Evolutionary conservation across 1,140 invertebrate genomes (phyloP).

Genomic region (Listronotus oregonensis): DNA sequence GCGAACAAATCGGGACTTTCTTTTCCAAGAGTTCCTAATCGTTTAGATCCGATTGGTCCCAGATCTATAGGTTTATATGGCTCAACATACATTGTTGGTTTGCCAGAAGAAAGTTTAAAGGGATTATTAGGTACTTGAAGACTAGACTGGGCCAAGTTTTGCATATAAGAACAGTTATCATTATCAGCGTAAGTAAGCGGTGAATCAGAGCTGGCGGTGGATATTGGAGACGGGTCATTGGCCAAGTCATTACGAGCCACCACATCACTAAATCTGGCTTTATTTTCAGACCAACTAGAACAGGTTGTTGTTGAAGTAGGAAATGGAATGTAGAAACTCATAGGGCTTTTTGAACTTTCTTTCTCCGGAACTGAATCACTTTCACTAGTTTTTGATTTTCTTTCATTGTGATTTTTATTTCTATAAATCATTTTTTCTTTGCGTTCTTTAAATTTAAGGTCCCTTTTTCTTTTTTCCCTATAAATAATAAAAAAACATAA

Average conservation of each 20-base stretch:
- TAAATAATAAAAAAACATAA: not conserved
- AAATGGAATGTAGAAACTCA: constrained; percentile 24
- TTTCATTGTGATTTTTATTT: constrained; percentile 29
- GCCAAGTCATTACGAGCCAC: constrained; percentile 56
- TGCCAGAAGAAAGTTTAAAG: constrained; percentile 28
- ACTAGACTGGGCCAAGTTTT: constrained; percentile 9
- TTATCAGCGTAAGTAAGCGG: constrained; percentile 7
- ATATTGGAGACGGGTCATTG: constrained; percentile 13
- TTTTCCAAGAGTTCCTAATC: constrained; percentile 34
- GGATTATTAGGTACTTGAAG: constrained; percentile 16
- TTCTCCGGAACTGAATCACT: constrained; percentile 4
- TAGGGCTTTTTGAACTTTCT: constrained; percentile 23
- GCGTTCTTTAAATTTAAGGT: constrained; percentile 46
- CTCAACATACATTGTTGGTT: constrained; percentile 54
- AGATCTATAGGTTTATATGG: constrained; percentile 50
- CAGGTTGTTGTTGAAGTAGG: constrained; percentile 38
- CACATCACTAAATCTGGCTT: constrained; percentile 64
- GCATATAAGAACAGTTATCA: not conserved
- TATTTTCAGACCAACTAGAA: constrained; percentile 61
- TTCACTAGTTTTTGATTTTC: constrained; percentile 15
- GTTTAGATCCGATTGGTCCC: constrained; percentile 53
- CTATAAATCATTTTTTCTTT: constrained; percentile 49
- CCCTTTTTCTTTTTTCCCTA: constrained; percentile 20
- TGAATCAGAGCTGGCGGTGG: constrained; percentile 13
- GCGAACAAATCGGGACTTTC: constrained; percentile 32